Evolutionary conservation across 2,888 invertebrate species (phyloP).

Genomic region (Catocala nupta): DNA sequence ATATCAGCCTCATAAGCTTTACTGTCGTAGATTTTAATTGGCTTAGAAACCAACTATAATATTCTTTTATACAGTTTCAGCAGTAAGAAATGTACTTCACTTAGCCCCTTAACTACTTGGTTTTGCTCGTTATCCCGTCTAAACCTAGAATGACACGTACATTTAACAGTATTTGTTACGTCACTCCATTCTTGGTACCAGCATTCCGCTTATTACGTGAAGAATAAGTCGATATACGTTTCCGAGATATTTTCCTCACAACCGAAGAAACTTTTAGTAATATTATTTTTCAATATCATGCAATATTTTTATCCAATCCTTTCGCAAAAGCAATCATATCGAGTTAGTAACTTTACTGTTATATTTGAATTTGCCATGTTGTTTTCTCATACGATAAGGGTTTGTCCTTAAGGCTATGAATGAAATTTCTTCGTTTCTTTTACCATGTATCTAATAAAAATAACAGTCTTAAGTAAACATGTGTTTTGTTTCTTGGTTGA

Average conservation of each 20-base stretch:
- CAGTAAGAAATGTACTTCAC: too few species aligned
- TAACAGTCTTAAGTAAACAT: slow-evolving; percentile 2
- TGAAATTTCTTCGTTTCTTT: not conserved
- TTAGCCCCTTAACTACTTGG: too few species aligned
- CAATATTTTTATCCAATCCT: slow-evolving; percentile 30
- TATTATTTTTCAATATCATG: slow-evolving; percentile 47
- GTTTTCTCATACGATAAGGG: slow-evolving; percentile 20
- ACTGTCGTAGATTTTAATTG: too few species aligned
- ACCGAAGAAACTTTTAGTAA: slow-evolving; percentile 20
- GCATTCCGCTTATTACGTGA: slow-evolving; percentile 14
- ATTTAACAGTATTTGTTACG: not conserved
- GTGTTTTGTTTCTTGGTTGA: not conserved
- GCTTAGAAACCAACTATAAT: too few species aligned
- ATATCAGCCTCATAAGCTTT: too few species aligned
- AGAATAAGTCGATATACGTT: slow-evolving; percentile 4
- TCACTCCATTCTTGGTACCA: not conserved
- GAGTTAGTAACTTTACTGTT: slow-evolving; percentile 24
- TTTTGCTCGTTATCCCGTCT: too few species aligned
- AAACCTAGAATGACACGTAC: too few species aligned
- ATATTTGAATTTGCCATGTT: slow-evolving; percentile 39
- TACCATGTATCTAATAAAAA: not conserved
- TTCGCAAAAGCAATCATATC: slow-evolving; percentile 23
- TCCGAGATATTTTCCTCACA: slow-evolving; percentile 26
- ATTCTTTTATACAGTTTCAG: too few species aligned
- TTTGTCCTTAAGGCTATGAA: slow-evolving; percentile 25